A percentile compares a stretch with the other conserved stretches of the same genome.
These are phyloP conservation scores for Rhopalosiphum maidis DNA, from an alignment of 1,140 invertebrate species.

Conservation along the genomic window DNA sequence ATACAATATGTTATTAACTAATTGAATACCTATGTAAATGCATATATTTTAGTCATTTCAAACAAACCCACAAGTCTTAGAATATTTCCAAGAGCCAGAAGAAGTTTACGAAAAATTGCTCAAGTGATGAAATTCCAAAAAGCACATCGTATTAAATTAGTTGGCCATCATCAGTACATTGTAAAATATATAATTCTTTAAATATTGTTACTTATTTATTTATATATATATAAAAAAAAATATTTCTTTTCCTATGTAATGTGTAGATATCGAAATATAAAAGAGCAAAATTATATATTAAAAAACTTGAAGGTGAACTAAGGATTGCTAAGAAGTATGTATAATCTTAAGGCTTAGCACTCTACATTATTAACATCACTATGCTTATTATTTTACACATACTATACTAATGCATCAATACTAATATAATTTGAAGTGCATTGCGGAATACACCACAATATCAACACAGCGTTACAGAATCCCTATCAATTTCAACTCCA, in stretches of 20 bases:
- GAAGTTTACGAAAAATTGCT: conserved; percentile 11
- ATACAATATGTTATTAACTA: background rate
- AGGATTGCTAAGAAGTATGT: conserved; percentile 35
- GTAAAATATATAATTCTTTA: background rate
- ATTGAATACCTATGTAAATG: background rate
- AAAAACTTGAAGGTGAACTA: conserved; percentile 31
- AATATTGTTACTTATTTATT: background rate
- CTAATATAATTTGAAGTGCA: background rate
- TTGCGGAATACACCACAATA: background rate
- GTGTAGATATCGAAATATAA: conserved; percentile 48
- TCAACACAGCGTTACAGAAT: background rate
- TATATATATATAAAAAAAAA: no score
- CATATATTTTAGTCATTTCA: conserved; percentile 22
- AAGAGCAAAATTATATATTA: conserved; percentile 39
- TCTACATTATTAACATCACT: background rate
- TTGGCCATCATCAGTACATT: background rate
- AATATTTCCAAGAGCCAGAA: conserved; percentile 35
- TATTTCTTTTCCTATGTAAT: background rate
- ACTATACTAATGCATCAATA: background rate
- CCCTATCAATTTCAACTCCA: background rate
- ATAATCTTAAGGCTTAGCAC: background rate
- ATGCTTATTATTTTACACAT: background rate
- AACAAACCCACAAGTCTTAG: background rate
- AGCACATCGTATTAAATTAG: conserved; percentile 4
- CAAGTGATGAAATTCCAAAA: conserved; percentile 32